Base-by-base conservation (phyloP, 1,140 invertebrate species). In the Ooceraea biroi region DNA sequence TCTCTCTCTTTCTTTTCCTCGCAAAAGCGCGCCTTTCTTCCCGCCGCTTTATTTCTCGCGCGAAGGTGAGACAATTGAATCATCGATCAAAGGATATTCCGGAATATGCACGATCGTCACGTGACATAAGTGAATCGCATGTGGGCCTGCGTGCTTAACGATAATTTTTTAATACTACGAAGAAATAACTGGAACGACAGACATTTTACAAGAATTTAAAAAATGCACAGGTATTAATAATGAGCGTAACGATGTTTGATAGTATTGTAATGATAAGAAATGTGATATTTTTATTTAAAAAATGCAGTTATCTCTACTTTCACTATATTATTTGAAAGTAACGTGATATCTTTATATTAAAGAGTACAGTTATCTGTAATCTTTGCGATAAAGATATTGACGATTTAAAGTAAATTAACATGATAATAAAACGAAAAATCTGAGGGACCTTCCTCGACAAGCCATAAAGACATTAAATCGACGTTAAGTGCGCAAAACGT, bases 31-130 rank as follows among this genome's bases (percentile, higher is more conserved):
- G 22, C 14, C 36, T 50, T 36, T 52, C 41, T 44, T 60, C 55
- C 3, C 48, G 19, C 25, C 12, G 17, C 66, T 46, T 60, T 61
- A 72, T 41, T 73, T 58, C 57, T 41, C 69, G 17, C 3, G 57
- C 50, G n/a, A 71, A 71, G 17, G 50, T 46, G 41, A 69, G 17
- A 78, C 48, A 68, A 69, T 78, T 41, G 50, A 80, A 57, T 71
- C 52, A 80, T 80, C 52, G 76, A n/a, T 19, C 50, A 80, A 80
- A 57, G 63, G 48, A 44, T n/a, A 71, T 11, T 52, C n/a, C 12
- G 58, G 44, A 76, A 50, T 48, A 50, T 8, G 41, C 25, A 12
- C 61, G 73, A 52, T 44, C 17, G 22, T 25, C n/a, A n/a, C n/a
- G 30, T 60, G 55, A 74, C 22, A 30, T 60, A 19, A 60, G 22